Evolutionary conservation across 37 sponge, comb jelly and placozoan species (phyloP).

Genomic region (Mnemiopsis leidyi): DNA sequence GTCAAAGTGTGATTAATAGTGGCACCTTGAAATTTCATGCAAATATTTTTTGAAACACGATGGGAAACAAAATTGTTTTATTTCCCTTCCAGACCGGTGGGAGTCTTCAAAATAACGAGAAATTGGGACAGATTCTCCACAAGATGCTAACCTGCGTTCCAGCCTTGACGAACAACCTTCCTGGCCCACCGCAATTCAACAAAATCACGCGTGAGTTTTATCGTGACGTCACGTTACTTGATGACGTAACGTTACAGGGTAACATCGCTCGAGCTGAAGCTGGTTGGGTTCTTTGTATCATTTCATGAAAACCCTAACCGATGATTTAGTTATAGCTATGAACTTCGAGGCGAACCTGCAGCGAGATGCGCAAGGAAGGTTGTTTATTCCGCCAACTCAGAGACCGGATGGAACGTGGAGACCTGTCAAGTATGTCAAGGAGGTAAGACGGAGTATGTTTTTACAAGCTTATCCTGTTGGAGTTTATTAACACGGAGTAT

Average conservation of each 20-base stretch:
- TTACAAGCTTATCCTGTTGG: too few species aligned
- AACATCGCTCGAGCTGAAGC: too few species aligned
- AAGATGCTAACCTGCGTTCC: constrained; percentile 13
- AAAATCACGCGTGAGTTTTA: constrained; percentile 40
- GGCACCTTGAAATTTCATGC: too few species aligned
- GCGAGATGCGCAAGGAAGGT: constrained; percentile 46
- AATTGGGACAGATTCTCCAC: not conserved
- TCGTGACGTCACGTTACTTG: not conserved
- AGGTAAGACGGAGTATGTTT: too few species aligned
- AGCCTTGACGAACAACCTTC: constrained; percentile 26
- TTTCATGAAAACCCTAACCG: not conserved
- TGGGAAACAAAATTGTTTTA: too few species aligned
- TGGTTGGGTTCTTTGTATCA: too few species aligned
- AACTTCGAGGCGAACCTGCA: constrained; percentile 50
- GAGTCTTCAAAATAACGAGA: constrained; percentile 20
- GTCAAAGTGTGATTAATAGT: too few species aligned
- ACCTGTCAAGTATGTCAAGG: constrained; percentile 63
- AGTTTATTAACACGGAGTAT: too few species aligned
- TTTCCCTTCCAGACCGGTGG: constrained; percentile 40
- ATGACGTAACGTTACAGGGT: not conserved
- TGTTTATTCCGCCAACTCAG: constrained; percentile 47
- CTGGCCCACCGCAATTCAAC: constrained; percentile 9
- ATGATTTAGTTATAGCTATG: not conserved
- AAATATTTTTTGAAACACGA: too few species aligned
- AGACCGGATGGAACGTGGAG: constrained; percentile 51